phyloP scores from a whole-genome alignment of 2,888 invertebrate genomes.

The Torymus aiolomorphi region DNA sequence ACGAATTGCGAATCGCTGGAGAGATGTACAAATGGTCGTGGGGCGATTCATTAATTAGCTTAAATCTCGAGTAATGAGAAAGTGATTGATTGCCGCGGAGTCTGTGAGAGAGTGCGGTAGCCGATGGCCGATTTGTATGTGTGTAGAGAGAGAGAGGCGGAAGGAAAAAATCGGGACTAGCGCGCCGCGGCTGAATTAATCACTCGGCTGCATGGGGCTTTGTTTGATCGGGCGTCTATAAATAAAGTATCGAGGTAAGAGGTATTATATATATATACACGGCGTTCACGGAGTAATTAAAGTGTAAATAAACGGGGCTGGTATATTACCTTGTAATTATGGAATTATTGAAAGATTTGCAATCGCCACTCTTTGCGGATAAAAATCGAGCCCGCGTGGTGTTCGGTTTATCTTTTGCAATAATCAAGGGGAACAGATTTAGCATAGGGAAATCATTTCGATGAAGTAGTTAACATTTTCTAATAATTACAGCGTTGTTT shows the following conservation, averaged over 20 bases:
- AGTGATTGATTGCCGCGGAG: slow-evolving; percentile 37
- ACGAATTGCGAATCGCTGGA: too few species aligned
- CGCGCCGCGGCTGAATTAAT: neutral
- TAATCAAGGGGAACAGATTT: too few species aligned
- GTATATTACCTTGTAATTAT: neutral
- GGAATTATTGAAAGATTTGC: neutral
- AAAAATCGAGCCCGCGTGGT: too few species aligned
- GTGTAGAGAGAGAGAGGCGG: neutral
- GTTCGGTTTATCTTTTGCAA: too few species aligned
- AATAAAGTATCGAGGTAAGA: too few species aligned
- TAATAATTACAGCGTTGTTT: too few species aligned
- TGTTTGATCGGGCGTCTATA: neutral
- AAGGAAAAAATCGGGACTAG: neutral
- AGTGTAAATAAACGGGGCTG: too few species aligned
- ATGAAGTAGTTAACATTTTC: too few species aligned
- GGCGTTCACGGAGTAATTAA: neutral
- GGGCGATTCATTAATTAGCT: slow-evolving; percentile 43
- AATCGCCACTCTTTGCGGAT: too few species aligned
- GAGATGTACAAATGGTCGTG: slow-evolving; percentile 8
- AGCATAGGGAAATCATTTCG: neutral
- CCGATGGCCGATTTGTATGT: slow-evolving; percentile 23
- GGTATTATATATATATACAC: too few species aligned
- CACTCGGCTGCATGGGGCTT: neutral
- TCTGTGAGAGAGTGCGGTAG: neutral
- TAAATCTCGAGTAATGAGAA: slow-evolving; percentile 44